Base-by-base conservation (phyloP, 2,888 invertebrate genomes). In the Nezara viridula region DNA sequence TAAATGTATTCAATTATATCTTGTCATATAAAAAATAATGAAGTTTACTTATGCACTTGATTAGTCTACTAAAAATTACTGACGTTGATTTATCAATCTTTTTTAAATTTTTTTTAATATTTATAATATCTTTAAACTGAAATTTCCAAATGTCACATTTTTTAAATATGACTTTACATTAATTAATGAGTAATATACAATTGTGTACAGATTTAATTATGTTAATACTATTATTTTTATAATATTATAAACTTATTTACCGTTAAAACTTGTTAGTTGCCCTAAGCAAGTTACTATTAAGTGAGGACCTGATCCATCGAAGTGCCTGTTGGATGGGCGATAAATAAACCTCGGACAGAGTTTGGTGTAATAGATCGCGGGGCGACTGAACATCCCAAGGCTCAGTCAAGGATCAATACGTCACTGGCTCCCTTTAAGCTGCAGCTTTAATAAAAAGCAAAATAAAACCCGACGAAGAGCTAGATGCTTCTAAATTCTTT, bases 381-480 rank as follows among this genome's bases (percentile, higher is more conserved):
- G 44, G 81, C 44, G 81, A 81, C 81, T 47, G n/a, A 44, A 81
- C 81, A 81, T 81, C 81, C 81, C 81, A 47, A 81, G 81, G 44
- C 81, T 81, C 81, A 44, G 44, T 40, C 81, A 40, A 47, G 81
- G 81, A 81, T 81, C 81, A 81, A 81, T 81, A 81, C 81, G 81
- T 81, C 81, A 81, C 81, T 47, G 81, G 81, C 81, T 81, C 81
- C 81, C 81, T 81, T 81, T n/a, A 44, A 81, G 44, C 81, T 44
- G 81, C 81, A 47, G 81, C 81, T 81, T 81, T 81, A 81, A 81
- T 81, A 81, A 81, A 81, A 81, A 81, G 81, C 40, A 47, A 81
- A 81, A 81, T 81, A 81, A 40, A 81, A 81, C 24, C 1, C 19
- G 19, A 37, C 66, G 1, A 37, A 73, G 19, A 16, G 37, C 2